Evolutionary conservation across 2,113 vertebrate species (phyloP), one percentile per base, ranked within the genome.

Genomic region (Engraulis encrasicolus): DNA sequence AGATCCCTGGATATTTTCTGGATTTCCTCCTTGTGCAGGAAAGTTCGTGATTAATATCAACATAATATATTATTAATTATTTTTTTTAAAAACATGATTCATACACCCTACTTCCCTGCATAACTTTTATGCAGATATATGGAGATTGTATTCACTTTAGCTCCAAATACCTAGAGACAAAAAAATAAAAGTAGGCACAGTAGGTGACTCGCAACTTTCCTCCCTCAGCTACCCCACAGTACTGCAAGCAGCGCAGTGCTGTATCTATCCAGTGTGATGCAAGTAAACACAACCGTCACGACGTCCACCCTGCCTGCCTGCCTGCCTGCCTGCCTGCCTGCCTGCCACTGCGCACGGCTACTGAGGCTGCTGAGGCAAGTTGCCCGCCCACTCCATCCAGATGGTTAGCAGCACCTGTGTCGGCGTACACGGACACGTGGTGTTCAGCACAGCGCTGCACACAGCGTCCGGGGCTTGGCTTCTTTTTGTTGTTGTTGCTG

Each of bases 381-480:
- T n/a, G n/a, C n/a, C 27, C 66, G 66, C 66, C 66, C 66, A 34
- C 66, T 34, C 66, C 31, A 34, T 74, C 66, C 66, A 74, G 66
- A 74, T 74, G 66, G 66, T 31, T 27, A 36, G 66, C n/a, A n/a
- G n/a, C 66, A 74, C 66, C 66, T 74, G 66, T 34, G 34, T 74
- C 3, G 3, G 31, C 9, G 9, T 17, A 1, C 66, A 36, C 0
- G 11, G 66, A 15, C 11, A 34, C 66, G 12, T 74, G 66, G 12
- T 34, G 66, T 27, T 74, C 14, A 27, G 23, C 58, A 34, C 31
- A 45, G 4, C 3, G 66, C n/a, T n/a, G n/a, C n/a, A n/a, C n/a
- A n/a, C n/a, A n/a, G n/a, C n/a, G n/a, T n/a, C n/a, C n/a, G 58
- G 54, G 6, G 2, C 27, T 74, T 7, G 23, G 58, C 58, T 45